Conservation (phyloP, 2,888 invertebrate species). For the Romanomermis culicivorax region DNA sequence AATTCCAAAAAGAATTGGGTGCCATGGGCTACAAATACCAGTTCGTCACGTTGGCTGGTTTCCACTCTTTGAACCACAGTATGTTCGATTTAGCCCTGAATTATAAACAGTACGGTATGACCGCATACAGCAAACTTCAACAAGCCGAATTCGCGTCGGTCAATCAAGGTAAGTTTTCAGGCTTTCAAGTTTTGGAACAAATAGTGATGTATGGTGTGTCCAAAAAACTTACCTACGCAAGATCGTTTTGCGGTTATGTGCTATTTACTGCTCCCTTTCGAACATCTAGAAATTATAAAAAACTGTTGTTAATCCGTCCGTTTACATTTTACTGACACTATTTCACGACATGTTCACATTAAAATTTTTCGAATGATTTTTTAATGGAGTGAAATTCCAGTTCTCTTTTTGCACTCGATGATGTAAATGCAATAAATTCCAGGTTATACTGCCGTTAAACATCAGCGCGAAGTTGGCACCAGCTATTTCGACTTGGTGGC, state of each 20-base stretch:
- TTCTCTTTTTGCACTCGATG: too few relatives aligned
- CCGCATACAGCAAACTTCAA: constrained; percentile 29
- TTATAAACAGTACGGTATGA: constrained; percentile 25
- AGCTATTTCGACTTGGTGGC: constrained; percentile 30
- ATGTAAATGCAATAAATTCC: too few relatives aligned
- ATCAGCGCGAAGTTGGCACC: constrained; percentile 31
- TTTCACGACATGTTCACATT: too few relatives aligned
- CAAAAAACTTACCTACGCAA: too few relatives aligned
- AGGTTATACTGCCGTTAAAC: constrained; percentile 31
- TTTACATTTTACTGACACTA: too few relatives aligned
- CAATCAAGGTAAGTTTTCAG: constrained; percentile 14
- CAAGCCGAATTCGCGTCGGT: constrained; percentile 28
- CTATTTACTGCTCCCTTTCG: too few relatives aligned
- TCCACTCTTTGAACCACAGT: constrained; percentile 28
- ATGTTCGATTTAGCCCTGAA: constrained; percentile 29
- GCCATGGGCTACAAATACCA: constrained; percentile 31
- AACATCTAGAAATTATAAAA: too few relatives aligned
- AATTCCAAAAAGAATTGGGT: constrained; percentile 28
- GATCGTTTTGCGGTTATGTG: background rate
- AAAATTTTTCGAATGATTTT: too few relatives aligned
- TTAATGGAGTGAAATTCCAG: too few relatives aligned
- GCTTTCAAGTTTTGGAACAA: constrained; percentile 2
- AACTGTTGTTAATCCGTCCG: too few relatives aligned
- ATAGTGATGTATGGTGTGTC: too few relatives aligned
- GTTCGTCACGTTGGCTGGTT: constrained; percentile 31